phyloP scores from a whole-genome alignment of 2,888 invertebrate species.

The Coenonympha glycerion region DNA sequence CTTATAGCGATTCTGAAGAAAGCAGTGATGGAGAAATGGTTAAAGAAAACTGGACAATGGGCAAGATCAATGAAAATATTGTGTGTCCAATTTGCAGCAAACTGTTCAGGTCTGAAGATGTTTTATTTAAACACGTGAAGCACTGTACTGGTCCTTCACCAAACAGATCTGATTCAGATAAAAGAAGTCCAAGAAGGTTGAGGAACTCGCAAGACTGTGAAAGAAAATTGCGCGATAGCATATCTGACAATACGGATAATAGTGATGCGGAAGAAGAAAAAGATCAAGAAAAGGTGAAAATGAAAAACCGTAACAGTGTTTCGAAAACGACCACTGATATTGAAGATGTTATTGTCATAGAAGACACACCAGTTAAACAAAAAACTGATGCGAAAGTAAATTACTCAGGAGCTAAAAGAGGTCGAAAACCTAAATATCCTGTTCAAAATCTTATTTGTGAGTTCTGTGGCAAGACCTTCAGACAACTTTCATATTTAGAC shows the following conservation, averaged over 20 bases:
- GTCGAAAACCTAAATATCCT: slow-evolving; percentile 26
- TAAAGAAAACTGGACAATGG: slow-evolving; percentile 71
- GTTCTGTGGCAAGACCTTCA: slow-evolving; percentile 66
- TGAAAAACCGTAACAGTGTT: slow-evolving; percentile 8
- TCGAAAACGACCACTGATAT: slow-evolving; percentile 2
- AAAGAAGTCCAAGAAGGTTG: slow-evolving; percentile 46
- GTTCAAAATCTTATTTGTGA: slow-evolving; percentile 62
- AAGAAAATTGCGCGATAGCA: slow-evolving; percentile 43
- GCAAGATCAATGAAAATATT: slow-evolving; percentile 72
- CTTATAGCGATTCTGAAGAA: slow-evolving; percentile 45
- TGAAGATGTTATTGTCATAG: slow-evolving; percentile 51
- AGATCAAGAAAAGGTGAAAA: slow-evolving; percentile 31
- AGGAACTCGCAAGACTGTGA: slow-evolving; percentile 52
- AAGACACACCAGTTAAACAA: slow-evolving; percentile 50
- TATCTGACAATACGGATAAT: slow-evolving; percentile 44
- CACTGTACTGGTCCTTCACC: slow-evolving; percentile 71
- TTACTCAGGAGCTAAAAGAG: slow-evolving; percentile 39
- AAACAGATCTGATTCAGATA: slow-evolving; percentile 61
- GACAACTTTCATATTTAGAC: slow-evolving; percentile 64
- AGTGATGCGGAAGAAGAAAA: slow-evolving; percentile 32
- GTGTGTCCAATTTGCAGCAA: slow-evolving; percentile 71
- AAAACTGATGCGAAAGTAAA: slow-evolving; percentile 37
- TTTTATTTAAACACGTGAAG: slow-evolving; percentile 72
- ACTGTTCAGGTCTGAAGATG: slow-evolving; percentile 69
- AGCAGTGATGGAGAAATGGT: slow-evolving; percentile 47